phyloP scores from a whole-genome alignment of 1,140 invertebrate species.

The Gonioctena quinquepunctata region DNA sequence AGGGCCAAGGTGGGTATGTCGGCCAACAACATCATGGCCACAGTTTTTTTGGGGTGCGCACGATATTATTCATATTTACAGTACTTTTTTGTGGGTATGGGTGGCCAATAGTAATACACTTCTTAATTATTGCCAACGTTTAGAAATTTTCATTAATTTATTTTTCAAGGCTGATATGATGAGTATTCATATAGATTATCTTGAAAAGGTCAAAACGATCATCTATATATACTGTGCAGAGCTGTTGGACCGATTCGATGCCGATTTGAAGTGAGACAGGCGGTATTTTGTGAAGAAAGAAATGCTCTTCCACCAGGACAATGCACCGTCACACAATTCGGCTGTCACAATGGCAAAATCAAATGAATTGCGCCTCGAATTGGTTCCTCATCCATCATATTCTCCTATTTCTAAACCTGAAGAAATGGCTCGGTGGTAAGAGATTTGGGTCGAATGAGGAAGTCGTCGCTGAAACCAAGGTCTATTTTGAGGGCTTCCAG shows the following conservation, averaged over 20 bases:
- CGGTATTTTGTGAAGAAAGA: conserved; percentile 45
- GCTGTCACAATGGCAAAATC: conserved; percentile 38
- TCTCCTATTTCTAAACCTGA: conserved; percentile 50
- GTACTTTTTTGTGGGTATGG: too few relatives aligned
- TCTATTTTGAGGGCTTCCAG: not conserved
- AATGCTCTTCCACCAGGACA: conserved; percentile 54
- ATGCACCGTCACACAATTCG: conserved; percentile 35
- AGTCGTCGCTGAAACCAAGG: conserved; percentile 20
- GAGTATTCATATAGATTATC: conserved; percentile 44
- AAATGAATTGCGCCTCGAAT: conserved; percentile 52
- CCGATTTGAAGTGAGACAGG: conserved; percentile 32
- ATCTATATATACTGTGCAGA: not conserved
- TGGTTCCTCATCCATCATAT: conserved; percentile 57
- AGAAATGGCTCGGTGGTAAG: conserved; percentile 47
- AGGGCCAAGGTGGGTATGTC: too few relatives aligned
- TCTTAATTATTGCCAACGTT: too few relatives aligned
- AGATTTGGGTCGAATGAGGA: conserved; percentile 46
- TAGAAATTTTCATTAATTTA: too few relatives aligned
- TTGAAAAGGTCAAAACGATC: conserved; percentile 44
- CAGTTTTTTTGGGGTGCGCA: conserved; percentile 39
- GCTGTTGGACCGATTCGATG: conserved; percentile 33
- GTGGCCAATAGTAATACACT: too few relatives aligned
- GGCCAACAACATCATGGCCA: conserved; percentile 12
- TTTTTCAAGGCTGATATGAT: too few relatives aligned
- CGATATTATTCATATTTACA: conserved; percentile 23